A percentile compares a stretch with the other conserved stretches of the same genome.
Evolutionary conservation across 1,140 invertebrate species (phyloP).

Genomic region (Planococcus citri): DNA sequence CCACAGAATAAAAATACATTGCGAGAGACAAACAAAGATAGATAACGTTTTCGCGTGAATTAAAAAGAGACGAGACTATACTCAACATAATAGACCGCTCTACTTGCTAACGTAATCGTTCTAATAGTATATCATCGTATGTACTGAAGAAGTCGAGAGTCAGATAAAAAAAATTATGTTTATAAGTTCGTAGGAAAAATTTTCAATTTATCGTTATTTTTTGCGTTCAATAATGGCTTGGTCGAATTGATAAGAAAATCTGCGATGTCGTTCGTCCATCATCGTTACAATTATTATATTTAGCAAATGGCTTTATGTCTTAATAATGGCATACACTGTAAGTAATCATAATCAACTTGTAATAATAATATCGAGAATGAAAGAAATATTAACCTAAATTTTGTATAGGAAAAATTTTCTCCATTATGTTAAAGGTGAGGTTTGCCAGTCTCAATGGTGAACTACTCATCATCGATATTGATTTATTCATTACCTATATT

Average conservation of each 20-base stretch:
- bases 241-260: background rate
- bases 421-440: background rate
- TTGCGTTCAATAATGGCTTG: background rate
- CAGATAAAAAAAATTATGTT: slow-evolving; percentile 18
- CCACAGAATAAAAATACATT: slow-evolving; percentile 3
- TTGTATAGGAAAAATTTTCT: too few relatives aligned
- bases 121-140: slow-evolving; percentile 12
- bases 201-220: slow-evolving; percentile 9
- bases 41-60: background rate
- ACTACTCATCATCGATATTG: background rate
- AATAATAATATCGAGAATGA: too few relatives aligned
- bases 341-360: slow-evolving; percentile 9
- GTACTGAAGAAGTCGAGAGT: background rate
- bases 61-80: background rate
- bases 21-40: background rate
- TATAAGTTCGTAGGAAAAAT: background rate
- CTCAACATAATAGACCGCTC: background rate
- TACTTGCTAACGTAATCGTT: slow-evolving; percentile 18
- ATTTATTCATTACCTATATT: background rate
- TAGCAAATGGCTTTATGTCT: slow-evolving; percentile 15
- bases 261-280: background rate
- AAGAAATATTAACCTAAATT: slow-evolving; percentile 12
- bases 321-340: slow-evolving; percentile 11
- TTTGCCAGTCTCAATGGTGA: slow-evolving; percentile 18
- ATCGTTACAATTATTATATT: background rate